phyloP scores from a whole-genome alignment of 2,797 vertebrate species.

The Cossypha caffra region DNA sequence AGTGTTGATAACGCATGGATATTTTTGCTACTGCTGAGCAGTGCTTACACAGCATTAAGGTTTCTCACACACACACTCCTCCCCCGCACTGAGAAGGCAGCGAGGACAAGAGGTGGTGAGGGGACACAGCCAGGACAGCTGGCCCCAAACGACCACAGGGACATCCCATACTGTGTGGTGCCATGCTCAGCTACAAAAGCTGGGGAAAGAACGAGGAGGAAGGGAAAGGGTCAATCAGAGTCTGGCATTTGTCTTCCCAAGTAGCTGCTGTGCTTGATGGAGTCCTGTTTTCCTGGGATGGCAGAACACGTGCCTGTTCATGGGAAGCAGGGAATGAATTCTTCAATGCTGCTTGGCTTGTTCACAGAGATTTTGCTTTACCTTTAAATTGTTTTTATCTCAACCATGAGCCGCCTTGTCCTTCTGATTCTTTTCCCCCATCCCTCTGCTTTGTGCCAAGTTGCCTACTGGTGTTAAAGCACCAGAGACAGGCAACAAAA shows the following conservation, averaged over 20 bases:
- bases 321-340: not conserved
- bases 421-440: not conserved
- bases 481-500: not conserved
- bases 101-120: not conserved
- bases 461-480: not conserved
- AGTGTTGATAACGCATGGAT: not conserved
- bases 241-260: not conserved
- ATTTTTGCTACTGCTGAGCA: not conserved
- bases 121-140: not conserved
- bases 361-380: not conserved
- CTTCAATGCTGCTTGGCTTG: not conserved
- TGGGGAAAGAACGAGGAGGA: not conserved
- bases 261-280: not conserved
- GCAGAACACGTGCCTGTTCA: not conserved
- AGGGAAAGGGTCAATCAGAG: not conserved
- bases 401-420: not conserved
- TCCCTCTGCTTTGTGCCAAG: not conserved
- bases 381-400: not conserved
- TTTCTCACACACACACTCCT: not conserved
- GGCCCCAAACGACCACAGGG: not conserved
- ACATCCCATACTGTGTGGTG: not conserved
- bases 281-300: not conserved
- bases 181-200: not conserved
- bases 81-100: accelerated
- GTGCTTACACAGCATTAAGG: not conserved